Conservation (phyloP, 1,140 invertebrate species). For the Metaphire vulgaris region DNA sequence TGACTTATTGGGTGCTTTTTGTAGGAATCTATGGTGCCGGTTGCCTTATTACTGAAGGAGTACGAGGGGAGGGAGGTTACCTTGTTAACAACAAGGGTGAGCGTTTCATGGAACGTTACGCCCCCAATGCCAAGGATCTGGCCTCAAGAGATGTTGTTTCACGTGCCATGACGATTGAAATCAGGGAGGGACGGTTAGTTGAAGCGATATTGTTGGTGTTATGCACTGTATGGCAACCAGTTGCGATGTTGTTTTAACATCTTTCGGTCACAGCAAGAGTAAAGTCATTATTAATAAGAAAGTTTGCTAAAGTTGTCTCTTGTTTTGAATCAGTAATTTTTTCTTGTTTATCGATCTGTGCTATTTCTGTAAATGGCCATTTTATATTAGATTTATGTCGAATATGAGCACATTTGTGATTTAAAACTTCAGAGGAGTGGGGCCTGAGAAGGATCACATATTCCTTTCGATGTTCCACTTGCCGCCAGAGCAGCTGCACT, state of each 20-base stretch:
- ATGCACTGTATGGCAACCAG: too few species aligned
- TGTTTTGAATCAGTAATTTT: too few species aligned
- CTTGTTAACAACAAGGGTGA: conserved; percentile 92
- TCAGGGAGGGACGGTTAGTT: conserved; percentile 75
- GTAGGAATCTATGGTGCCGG: conserved; percentile 92
- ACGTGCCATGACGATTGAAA: conserved; percentile 93
- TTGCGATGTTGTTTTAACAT: too few species aligned
- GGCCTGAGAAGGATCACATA: conserved; percentile 95
- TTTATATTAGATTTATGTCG: too few species aligned
- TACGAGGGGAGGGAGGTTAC: conserved; percentile 84
- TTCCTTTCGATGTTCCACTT: conserved; percentile 92
- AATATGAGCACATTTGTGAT: too few species aligned
- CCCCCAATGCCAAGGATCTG: conserved; percentile 94
- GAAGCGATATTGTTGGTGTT: background rate
- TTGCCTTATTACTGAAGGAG: conserved; percentile 91
- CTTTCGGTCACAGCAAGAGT: too few species aligned
- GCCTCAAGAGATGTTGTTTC: conserved; percentile 96
- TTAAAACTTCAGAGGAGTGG: conserved; percentile 72
- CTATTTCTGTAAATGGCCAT: too few species aligned
- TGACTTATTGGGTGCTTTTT: too few species aligned
- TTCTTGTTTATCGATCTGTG: too few species aligned
- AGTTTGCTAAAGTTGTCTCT: too few species aligned
- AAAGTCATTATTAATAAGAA: too few species aligned
- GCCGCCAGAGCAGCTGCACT: conserved; percentile 80
- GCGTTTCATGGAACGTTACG: conserved; percentile 97